These are phyloP conservation scores for Lycodopsis pacificus DNA, from an alignment of 2,797 vertebrate species.

Conservation along the genomic window DNA sequence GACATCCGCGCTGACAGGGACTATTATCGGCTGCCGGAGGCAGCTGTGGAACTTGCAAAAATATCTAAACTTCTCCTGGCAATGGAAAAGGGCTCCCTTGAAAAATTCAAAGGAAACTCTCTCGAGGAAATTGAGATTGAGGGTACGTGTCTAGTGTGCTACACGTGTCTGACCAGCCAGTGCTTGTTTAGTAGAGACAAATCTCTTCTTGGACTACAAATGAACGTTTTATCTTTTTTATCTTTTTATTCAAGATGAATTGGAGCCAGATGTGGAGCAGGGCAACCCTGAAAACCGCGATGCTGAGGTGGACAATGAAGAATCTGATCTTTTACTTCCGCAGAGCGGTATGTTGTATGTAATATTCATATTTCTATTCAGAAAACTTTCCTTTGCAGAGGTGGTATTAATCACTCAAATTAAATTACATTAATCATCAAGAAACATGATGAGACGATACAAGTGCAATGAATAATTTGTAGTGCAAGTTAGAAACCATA, in stretches of 20 bases:
- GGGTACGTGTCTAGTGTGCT: constrained; percentile 43
- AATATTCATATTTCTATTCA: not conserved
- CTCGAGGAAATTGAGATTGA: constrained; percentile 63
- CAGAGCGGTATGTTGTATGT: constrained; percentile 26
- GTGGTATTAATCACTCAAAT: not conserved
- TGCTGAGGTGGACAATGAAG: constrained; percentile 7
- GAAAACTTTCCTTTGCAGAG: no score
- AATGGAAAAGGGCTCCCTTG: constrained; percentile 66
- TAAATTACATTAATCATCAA: not conserved
- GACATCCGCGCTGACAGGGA: constrained; percentile 57
- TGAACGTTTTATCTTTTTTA: not conserved
- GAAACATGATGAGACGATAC: not conserved
- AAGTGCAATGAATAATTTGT: not conserved
- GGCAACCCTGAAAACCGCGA: not conserved
- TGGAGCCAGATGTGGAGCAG: constrained; percentile 56
- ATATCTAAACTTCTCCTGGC: constrained; percentile 67
- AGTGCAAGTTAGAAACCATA: not conserved
- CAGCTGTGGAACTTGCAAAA: constrained; percentile 69
- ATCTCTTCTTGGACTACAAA: not conserved
- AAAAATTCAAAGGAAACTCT: constrained; percentile 58
- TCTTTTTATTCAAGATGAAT: constrained; percentile 48
- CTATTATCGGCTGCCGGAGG: constrained; percentile 60
- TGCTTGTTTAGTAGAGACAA: not conserved
- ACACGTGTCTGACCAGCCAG: not conserved
- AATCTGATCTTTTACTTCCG: not conserved